phyloP scores from a whole-genome alignment of 2,888 invertebrate genomes.

The Lithophane ornitopus region DNA sequence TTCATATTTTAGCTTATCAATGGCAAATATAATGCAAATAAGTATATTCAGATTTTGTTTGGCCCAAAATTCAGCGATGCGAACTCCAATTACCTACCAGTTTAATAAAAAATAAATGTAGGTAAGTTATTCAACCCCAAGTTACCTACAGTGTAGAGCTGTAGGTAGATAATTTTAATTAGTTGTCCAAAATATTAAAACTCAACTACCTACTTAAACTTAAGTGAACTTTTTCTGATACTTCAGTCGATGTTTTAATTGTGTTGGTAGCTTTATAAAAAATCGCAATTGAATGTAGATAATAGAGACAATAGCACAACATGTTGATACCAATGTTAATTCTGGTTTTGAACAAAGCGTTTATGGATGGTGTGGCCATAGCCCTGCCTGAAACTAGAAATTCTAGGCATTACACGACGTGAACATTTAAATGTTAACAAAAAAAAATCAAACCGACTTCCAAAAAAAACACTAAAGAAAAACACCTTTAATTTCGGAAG shows the following conservation, averaged over 20 bases:
- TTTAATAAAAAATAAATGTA: not conserved
- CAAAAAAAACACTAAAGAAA: too few species aligned
- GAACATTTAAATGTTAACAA: conserved; percentile 5
- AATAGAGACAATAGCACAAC: not conserved
- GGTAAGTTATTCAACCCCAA: conserved; percentile 20
- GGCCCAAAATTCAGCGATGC: not conserved
- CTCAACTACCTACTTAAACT: not conserved
- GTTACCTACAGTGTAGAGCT: not conserved
- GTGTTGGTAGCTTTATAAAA: conserved; percentile 4
- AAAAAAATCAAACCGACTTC: too few species aligned
- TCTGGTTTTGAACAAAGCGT: conserved; percentile 9
- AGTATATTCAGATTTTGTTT: conserved; percentile 5
- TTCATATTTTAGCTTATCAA: conserved; percentile 12
- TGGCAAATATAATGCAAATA: conserved; percentile 19
- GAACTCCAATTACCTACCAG: not conserved
- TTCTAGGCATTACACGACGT: conserved; percentile 6
- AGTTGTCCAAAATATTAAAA: not conserved
- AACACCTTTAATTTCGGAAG: too few species aligned
- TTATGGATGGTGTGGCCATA: too few species aligned
- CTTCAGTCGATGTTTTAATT: conserved; percentile 11
- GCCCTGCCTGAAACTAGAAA: conserved; percentile 13
- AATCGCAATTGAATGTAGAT: not conserved
- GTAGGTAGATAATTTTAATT: not conserved
- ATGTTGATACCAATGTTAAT: not conserved
- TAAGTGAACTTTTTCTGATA: not conserved